Conservation (phyloP, 2,888 invertebrate genomes). For the Danaus chrysippus region DNA sequence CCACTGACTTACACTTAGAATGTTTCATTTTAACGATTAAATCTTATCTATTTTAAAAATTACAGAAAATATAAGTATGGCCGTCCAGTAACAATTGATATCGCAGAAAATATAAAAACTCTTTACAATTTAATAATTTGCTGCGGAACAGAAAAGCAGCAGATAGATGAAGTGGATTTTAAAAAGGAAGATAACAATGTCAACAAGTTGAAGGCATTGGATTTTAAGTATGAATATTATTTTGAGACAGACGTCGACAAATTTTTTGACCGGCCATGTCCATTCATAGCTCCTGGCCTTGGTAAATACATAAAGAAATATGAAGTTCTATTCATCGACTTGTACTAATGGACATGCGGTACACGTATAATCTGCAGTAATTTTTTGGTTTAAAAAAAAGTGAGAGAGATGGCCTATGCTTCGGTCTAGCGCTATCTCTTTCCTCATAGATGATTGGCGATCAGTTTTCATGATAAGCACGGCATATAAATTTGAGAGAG, state of each 20-base stretch:
- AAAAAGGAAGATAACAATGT: not conserved
- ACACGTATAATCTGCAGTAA: too few species aligned
- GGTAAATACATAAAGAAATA: not conserved
- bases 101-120: not conserved
- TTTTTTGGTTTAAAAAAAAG: too few species aligned
- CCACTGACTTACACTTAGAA: too few species aligned
- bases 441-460: too few species aligned
- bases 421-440: too few species aligned
- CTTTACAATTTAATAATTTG: constrained; percentile 2
- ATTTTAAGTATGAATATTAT: constrained; percentile 1
- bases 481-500: too few species aligned
- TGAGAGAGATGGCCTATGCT: too few species aligned
- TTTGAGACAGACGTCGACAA: not conserved
- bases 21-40: not conserved
- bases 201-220: not conserved
- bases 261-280: not conserved
- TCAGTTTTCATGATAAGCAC: too few species aligned
- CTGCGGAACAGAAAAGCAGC: not conserved
- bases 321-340: not conserved
- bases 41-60: not conserved
- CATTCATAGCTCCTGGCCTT: not conserved
- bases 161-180: not conserved
- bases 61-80: not conserved
- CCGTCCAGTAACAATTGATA: not conserved
- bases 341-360: too few species aligned